phyloP scores from a whole-genome alignment of 1,140 invertebrate genomes.

The Rhagoletis pomonella region DNA sequence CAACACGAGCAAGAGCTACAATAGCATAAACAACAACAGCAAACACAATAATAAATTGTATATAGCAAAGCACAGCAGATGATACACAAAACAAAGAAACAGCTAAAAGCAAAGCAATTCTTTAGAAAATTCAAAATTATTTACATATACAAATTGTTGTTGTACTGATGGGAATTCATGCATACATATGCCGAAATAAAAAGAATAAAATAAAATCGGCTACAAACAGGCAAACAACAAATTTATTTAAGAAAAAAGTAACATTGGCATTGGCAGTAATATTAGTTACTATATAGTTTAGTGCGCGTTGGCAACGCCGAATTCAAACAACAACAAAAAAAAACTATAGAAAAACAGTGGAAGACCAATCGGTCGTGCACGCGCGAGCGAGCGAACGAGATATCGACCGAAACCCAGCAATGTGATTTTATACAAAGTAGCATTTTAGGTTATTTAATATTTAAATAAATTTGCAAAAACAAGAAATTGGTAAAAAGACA shows the following conservation, averaged over 20 bases:
- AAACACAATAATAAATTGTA: conserved; percentile 51
- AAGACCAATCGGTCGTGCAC: conserved; percentile 55
- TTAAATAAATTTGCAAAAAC: conserved; percentile 34
- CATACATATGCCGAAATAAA: neutral
- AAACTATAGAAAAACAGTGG: neutral
- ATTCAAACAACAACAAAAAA: too few species aligned
- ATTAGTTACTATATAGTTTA: neutral
- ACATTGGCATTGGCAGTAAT: conserved; percentile 11
- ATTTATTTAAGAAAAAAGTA: neutral
- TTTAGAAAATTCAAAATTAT: conserved; percentile 4
- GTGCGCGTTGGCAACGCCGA: neutral
- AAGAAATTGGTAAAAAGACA: conserved; percentile 2
- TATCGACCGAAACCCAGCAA: conserved; percentile 58
- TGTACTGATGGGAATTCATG: neutral
- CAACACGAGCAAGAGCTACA: conserved; percentile 41
- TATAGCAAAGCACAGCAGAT: conserved; percentile 37
- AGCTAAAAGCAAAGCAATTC: neutral
- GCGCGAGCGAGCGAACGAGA: conserved; percentile 44
- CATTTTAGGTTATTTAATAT: conserved; percentile 36
- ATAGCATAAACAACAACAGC: conserved; percentile 25
- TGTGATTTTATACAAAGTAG: conserved; percentile 55
- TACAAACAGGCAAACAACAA: neutral
- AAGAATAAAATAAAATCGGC: neutral
- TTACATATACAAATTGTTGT: neutral
- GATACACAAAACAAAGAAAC: conserved; percentile 54